Evolutionary conservation across 2,888 invertebrate genomes (phyloP).

Genomic region (Xestia sexstrigata): DNA sequence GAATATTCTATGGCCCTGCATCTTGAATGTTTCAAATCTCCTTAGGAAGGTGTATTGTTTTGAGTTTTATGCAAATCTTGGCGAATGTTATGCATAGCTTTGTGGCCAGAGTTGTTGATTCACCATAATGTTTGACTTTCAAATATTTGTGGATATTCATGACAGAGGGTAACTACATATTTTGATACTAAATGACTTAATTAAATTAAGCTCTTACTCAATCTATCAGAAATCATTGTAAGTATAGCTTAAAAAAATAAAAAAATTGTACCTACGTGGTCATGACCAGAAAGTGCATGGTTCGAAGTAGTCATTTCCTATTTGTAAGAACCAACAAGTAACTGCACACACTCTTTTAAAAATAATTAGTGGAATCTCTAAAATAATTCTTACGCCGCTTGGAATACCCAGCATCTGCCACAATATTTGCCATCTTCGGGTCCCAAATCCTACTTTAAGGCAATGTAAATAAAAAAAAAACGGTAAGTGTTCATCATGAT

Average conservation of each 20-base stretch:
- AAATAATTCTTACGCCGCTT: neutral
- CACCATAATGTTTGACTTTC: conserved; percentile 1
- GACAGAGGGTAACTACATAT: neutral
- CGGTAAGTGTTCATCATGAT: conserved; percentile 23
- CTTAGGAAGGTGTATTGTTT: conserved; percentile 42
- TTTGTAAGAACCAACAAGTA: neutral
- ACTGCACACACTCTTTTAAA: neutral
- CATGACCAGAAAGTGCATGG: neutral
- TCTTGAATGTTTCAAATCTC: conserved; percentile 44
- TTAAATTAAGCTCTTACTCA: neutral
- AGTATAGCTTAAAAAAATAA: no score
- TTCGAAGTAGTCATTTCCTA: neutral
- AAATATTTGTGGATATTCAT: conserved; percentile 22
- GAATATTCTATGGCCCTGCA: neutral
- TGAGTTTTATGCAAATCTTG: conserved; percentile 42
- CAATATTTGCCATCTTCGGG: conserved; percentile 18
- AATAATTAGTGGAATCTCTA: neutral
- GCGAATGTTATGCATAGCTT: conserved; percentile 46
- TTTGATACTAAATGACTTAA: neutral
- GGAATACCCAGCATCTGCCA: conserved; percentile 10
- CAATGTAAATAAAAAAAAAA: conserved; percentile 32
- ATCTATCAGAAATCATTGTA: neutral
- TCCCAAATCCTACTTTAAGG: neutral
- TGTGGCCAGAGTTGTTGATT: neutral
- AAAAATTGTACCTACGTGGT: no score